Evolutionary conservation across 2,113 vertebrate genomes (phyloP), one percentile per base, ranked within the genome.

Genomic region (Typhlomys cinereus): DNA sequence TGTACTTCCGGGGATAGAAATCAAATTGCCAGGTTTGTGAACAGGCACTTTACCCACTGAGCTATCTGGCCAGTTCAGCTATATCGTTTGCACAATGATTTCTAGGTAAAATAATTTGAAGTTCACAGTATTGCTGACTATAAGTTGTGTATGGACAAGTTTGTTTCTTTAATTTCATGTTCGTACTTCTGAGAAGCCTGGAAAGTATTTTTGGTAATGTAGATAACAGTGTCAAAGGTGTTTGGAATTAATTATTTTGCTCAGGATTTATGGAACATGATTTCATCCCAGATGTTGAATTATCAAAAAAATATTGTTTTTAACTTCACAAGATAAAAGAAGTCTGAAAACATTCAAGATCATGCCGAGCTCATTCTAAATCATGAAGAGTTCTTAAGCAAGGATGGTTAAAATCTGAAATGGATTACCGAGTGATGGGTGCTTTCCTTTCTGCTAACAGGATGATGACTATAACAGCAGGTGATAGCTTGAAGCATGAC

Each of bases 131-230:
- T 31, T 74, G 84, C 89, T 74, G 57, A 64, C 46, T 64, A 46
- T 76, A 91, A 91, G 81, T 73, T 52, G 66, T 48, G 4, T 20
- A 62, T 48, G 54, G 91, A 76, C 23, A 71, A 85, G 78, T 95
- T 88, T 76, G 21, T 73, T 82, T 88, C 61, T 74, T 44, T 84
- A 70, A 79, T 61, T 85, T 92, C 39, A 54, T 27, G 8, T 82
- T 93, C 41, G 27, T 71, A 79, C 88, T 79, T 92, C 59, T 75
- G 44, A 85, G 69, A 88, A 48, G 34, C 23, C 21, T 25, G 57
- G 39, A 57, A 73, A 83, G 46, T 41, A n/a, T 90, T 91, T n/a
- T 41, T 71, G 21, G 41, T 66, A 61, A 27, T 5, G 15, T 12
- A 39, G 39, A 66, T 61, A 89, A 50, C 69, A 61, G 7, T 85